Evolutionary conservation across 2,797 vertebrate genomes (phyloP).

Genomic region (Synaphobranchus kaupii): DNA sequence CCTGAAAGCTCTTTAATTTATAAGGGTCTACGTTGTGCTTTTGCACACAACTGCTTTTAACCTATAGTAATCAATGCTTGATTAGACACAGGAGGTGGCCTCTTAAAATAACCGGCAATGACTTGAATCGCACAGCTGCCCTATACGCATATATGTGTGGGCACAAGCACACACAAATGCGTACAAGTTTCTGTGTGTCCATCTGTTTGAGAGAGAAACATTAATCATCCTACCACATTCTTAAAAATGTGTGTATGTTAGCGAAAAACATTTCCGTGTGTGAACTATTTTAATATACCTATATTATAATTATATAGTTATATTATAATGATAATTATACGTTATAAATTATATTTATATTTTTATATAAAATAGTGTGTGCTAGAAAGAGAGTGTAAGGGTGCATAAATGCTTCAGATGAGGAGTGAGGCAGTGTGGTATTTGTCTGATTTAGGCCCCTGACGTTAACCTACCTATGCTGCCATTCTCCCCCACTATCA

Average conservation of each 20-base stretch:
- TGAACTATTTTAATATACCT: too few relatives aligned
- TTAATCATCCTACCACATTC: too few relatives aligned
- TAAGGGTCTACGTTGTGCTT: neutral
- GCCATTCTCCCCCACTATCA: neutral
- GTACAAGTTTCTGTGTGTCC: neutral
- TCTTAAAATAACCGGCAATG: neutral
- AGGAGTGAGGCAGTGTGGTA: neutral
- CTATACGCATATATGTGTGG: neutral
- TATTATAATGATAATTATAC: too few relatives aligned
- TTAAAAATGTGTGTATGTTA: too few relatives aligned
- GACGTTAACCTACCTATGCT: neutral
- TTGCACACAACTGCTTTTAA: neutral
- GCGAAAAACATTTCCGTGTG: too few relatives aligned
- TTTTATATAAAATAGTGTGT: too few relatives aligned
- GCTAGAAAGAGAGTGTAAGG: too few relatives aligned
- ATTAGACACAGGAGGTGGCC: neutral
- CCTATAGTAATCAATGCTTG: neutral
- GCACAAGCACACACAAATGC: neutral
- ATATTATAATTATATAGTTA: too few relatives aligned
- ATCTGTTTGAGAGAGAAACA: too few relatives aligned
- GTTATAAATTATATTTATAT: too few relatives aligned
- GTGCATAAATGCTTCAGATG: neutral
- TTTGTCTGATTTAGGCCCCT: neutral
- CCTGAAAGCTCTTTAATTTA: neutral
- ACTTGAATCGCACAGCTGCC: neutral